Evolutionary conservation across 2,888 invertebrate genomes (phyloP), one percentile per base, ranked within the genome.

Genomic region (Drosophila yooni): DNA sequence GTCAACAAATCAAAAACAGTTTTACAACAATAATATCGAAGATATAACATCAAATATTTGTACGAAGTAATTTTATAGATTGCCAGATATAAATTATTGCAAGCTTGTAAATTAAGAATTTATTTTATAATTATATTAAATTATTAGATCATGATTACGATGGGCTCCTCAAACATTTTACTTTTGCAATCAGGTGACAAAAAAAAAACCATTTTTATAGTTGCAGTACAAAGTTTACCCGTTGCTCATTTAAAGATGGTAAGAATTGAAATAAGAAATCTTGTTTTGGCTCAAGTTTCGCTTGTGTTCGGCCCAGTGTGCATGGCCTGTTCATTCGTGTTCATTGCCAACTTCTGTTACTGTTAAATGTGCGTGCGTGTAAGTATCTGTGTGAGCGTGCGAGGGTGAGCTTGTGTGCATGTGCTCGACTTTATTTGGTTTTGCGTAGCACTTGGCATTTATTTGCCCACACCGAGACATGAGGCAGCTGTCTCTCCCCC

Each of bases 381-480:
- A 73, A 70, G 76, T 46, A 52, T 71, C 52, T 71, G 72, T 31
- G 48, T 43, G 54, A 7, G 36, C 3, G 36, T 27, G 18, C 3
- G 54, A 4, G 54, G 36, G 7, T 38, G 53, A 25, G 65, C 65
- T 38, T 56, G 74, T 81, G 81, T 89, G 85, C 67, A 56, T 87
- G 82, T 82, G 88, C 85, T 86, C 85, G 89, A 86, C 88, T 84
- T 86, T 86, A 86, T 86, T 89, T 89, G 88, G 90, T 89, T 86
- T 79, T 88, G 88, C 90, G 86, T 88, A 89, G 83, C 88, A 83
- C 86, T 90, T 89, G 86, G 88, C 86, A 88, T 87, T 87, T 89
- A 89, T 86, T 87, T 87, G 88, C 81, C 87, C 88, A 83, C 84
- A 84, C 82, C 72, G 84, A 89, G 84, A 87, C 88, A 89, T 79